Conservation (phyloP, 2,797 vertebrate genomes). For the Yasuhikotakia modesta region DNA sequence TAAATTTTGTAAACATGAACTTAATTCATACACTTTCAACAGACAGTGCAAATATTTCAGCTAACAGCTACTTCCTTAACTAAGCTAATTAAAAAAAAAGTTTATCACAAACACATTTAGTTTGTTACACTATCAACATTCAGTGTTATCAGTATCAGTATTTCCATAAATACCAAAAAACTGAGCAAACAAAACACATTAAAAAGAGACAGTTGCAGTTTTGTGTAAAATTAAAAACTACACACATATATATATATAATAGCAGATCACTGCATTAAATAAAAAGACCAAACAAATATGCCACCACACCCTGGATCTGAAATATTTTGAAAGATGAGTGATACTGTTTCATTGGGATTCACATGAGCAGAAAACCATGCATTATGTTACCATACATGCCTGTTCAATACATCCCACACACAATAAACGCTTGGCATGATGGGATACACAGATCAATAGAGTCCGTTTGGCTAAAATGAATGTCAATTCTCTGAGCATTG, state of each 20-base stretch:
- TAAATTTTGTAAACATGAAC: not conserved
- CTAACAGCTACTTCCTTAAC: too few species aligned
- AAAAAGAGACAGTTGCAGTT: not conserved
- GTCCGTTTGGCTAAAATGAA: not conserved
- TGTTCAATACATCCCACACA: not conserved
- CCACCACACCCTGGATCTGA: conserved; percentile 5
- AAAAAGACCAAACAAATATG: not conserved
- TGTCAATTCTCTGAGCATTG: not conserved
- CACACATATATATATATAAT: not conserved
- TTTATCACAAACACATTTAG: too few species aligned
- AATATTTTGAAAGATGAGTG: not conserved
- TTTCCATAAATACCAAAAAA: not conserved
- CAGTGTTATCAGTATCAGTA: too few species aligned
- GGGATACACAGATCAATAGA: conserved; percentile 1
- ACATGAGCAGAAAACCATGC: not conserved
- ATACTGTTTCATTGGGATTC: not conserved
- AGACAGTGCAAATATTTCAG: too few species aligned
- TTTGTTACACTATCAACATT: not conserved
- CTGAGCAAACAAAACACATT: not conserved
- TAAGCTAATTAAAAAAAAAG: too few species aligned
- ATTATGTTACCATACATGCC: not conserved
- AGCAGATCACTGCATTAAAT: not conserved
- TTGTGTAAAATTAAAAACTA: not conserved
- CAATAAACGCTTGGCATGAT: too few species aligned
- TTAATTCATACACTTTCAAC: not conserved